Percentiles rank a stretch among this genome's conserved stretches.
Evolutionary conservation across 2,113 vertebrate species (phyloP).

Genomic region (Actenoides lindsayi): DNA sequence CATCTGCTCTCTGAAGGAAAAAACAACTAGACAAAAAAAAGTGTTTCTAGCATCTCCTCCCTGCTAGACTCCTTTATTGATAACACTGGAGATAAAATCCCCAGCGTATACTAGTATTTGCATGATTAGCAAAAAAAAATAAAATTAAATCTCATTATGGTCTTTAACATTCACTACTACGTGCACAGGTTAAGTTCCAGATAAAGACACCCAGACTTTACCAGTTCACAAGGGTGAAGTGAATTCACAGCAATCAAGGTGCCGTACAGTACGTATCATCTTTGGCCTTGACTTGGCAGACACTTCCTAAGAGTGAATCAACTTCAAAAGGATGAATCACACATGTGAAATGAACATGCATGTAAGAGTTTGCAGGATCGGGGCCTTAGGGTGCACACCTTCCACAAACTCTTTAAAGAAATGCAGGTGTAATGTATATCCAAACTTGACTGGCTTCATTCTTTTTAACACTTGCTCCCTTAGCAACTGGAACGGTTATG

Average conservation of each 20-base stretch:
- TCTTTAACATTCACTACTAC: not conserved
- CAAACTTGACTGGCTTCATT: constrained; percentile 63
- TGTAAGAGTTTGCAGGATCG: constrained; percentile 17
- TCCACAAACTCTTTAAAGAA: constrained; percentile 56
- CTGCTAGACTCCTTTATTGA: not conserved
- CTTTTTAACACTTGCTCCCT: constrained; percentile 29
- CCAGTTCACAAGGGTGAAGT: not conserved
- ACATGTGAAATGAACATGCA: constrained; percentile 43
- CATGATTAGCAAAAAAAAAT: not conserved
- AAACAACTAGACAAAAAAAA: not conserved
- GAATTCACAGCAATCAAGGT: not conserved
- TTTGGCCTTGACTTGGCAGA: constrained; percentile 27
- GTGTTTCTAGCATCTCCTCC: not conserved
- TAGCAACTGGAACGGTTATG: constrained; percentile 28
- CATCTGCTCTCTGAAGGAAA: not conserved
- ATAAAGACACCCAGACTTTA: not conserved
- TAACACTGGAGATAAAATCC: not conserved
- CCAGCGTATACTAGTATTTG: not conserved
- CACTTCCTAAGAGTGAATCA: not conserved
- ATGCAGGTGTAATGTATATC: constrained; percentile 49
- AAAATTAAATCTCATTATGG: not conserved
- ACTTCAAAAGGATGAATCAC: constrained; percentile 62
- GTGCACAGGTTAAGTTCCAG: not conserved
- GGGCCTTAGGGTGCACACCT: constrained; percentile 56
- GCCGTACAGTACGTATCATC: not conserved